Conservation (phyloP, 2,888 invertebrate genomes). For the Drepana falcataria region DNA sequence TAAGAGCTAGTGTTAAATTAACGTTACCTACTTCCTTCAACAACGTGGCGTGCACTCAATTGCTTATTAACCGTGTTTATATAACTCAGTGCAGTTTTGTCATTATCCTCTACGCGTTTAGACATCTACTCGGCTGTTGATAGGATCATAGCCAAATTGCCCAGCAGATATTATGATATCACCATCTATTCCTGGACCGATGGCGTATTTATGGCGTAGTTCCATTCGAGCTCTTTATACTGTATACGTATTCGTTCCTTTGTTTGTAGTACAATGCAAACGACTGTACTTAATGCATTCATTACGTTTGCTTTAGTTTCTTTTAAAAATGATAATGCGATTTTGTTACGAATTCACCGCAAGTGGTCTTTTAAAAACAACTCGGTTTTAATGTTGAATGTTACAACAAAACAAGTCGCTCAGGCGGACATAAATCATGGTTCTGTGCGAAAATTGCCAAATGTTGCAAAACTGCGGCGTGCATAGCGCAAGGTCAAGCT, state of each 20-base stretch:
- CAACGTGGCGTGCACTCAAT: constrained; percentile 12
- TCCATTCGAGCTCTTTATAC: constrained; percentile 59
- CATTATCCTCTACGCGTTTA: constrained; percentile 6
- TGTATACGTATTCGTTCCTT: constrained; percentile 35
- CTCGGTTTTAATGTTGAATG: constrained; percentile 29
- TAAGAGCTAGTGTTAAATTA: constrained; percentile 44
- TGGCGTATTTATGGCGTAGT: constrained; percentile 31
- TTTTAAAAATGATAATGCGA: constrained; percentile 33
- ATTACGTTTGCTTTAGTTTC: constrained; percentile 41
- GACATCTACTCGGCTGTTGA: constrained; percentile 24
- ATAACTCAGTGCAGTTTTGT: constrained; percentile 13
- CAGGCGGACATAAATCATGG: constrained; percentile 60
- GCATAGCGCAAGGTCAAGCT: constrained; percentile 57
- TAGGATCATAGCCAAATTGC: constrained; percentile 43
- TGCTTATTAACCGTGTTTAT: constrained; percentile 10
- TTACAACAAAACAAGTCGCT: constrained; percentile 49
- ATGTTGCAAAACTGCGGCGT: constrained; percentile 59
- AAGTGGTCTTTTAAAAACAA: constrained; percentile 69
- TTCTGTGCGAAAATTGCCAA: constrained; percentile 64
- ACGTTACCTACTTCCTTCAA: constrained; percentile 36
- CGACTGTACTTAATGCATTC: constrained; percentile 38
- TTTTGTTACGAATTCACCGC: constrained; percentile 58
- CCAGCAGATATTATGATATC: constrained; percentile 61
- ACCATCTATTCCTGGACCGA: constrained; percentile 61
- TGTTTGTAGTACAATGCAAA: constrained; percentile 40